A percentile compares a stretch with the other conserved stretches of the same genome.
Conservation (phyloP, 1,140 invertebrate genomes). For the Pygmarrhopalites habei region DNA sequence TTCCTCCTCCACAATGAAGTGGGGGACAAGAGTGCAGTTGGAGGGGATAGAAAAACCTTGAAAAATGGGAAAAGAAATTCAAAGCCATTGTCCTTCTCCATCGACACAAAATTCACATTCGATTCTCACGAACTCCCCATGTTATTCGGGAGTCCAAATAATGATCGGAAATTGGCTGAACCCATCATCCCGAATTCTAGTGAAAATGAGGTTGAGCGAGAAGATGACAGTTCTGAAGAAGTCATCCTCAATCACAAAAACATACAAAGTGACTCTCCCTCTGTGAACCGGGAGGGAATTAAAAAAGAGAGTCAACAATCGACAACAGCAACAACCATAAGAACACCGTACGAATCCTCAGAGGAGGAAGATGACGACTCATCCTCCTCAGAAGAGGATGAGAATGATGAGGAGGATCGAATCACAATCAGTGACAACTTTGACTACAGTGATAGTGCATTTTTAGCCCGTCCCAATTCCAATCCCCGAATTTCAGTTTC, state of each 20-base stretch:
- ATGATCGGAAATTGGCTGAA: background rate
- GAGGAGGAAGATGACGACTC: background rate
- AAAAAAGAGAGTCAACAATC: too few relatives aligned
- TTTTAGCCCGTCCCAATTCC: too few relatives aligned
- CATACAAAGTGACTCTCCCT: background rate
- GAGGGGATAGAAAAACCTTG: background rate
- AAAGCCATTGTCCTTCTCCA: background rate
- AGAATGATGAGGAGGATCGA: background rate
- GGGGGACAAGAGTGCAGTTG: background rate
- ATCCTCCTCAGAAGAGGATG: background rate
- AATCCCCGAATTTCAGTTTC: too few relatives aligned
- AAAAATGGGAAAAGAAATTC: background rate
- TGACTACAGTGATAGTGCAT: conserved; percentile 7
- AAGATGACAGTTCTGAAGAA: background rate
- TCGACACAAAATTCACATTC: conserved; percentile 1
- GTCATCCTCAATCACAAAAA: background rate
- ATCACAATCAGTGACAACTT: conserved; percentile 2
- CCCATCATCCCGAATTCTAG: background rate
- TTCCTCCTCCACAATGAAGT: too few relatives aligned
- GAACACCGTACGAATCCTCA: background rate
- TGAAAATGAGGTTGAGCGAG: background rate
- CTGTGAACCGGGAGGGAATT: too few relatives aligned
- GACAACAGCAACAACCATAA: too few relatives aligned
- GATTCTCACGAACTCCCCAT: background rate
- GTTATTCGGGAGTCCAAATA: background rate